Percentiles rank a stretch among this genome's conserved stretches.
These are phyloP conservation scores for Ypsolopha scabrella DNA, from an alignment of 2,888 invertebrate species.

Conservation along the genomic window DNA sequence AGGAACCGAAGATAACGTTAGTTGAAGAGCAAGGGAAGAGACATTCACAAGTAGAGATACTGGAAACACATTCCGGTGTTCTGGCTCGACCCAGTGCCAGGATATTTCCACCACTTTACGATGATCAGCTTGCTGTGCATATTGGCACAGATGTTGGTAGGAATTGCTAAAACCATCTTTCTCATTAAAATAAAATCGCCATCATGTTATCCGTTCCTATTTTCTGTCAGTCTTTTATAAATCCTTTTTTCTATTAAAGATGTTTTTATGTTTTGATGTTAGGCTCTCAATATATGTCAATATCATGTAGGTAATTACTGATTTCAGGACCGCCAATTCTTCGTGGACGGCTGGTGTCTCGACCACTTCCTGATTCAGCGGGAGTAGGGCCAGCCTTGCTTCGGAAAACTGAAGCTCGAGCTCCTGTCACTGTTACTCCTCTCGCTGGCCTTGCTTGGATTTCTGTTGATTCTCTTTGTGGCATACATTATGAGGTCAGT, in stretches of 20 bases:
- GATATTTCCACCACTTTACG: conserved; percentile 85
- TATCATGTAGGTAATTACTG: too few species aligned
- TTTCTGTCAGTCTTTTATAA: too few species aligned
- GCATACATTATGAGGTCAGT: conserved; percentile 81
- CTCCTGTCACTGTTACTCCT: conserved; percentile 50
- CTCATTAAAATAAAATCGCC: too few species aligned
- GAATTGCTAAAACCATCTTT: conserved; percentile 1
- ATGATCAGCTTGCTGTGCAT: conserved; percentile 83
- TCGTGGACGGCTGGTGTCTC: conserved; percentile 75
- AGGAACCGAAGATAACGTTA: conserved; percentile 76
- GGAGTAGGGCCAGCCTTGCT: conserved; percentile 78
- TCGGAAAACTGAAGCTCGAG: conserved; percentile 67
- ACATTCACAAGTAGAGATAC: conserved; percentile 79
- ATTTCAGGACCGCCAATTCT: conserved; percentile 65
- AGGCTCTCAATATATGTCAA: too few species aligned
- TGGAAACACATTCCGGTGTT: conserved; percentile 78
- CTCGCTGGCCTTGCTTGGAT: conserved; percentile 86
- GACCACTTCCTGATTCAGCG: conserved; percentile 80
- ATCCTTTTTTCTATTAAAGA: too few species aligned
- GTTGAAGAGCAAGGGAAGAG: conserved; percentile 80
- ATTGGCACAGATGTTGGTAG: conserved; percentile 66
- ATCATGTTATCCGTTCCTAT: too few species aligned
- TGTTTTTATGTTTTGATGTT: too few species aligned
- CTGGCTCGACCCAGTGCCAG: conserved; percentile 83
- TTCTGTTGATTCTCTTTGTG: conserved; percentile 83